A percentile compares a stretch with the other conserved stretches of the same genome.
These are phyloP conservation scores for Lasioglossum figueresi DNA, from an alignment of 2,888 invertebrate genomes.

Conservation along the genomic window DNA sequence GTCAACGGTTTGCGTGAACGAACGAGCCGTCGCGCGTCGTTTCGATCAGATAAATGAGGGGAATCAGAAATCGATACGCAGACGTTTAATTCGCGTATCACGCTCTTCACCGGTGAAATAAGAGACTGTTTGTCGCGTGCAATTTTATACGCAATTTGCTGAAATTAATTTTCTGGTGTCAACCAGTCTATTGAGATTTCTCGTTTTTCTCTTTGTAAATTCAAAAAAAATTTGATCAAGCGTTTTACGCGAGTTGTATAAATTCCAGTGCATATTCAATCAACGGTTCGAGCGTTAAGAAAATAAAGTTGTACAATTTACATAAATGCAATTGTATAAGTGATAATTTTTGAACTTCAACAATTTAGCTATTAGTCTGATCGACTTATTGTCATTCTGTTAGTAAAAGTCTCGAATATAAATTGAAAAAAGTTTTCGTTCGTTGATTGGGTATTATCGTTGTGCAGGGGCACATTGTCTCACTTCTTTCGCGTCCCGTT, in stretches of 20 bases:
- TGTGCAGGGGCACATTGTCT: background rate
- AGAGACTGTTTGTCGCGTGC: background rate
- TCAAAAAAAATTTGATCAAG: background rate
- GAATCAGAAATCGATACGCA: conserved; percentile 5
- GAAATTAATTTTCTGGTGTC: background rate
- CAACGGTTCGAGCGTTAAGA: too few species aligned
- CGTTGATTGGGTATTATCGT: background rate
- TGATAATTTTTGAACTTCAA: background rate
- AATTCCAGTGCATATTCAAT: too few species aligned
- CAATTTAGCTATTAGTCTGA: background rate
- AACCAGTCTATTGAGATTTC: background rate
- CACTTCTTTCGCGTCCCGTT: background rate
- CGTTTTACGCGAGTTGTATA: background rate
- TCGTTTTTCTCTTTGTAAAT: background rate
- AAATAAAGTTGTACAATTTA: background rate
- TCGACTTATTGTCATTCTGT: background rate
- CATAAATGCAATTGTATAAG: background rate
- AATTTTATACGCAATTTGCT: background rate
- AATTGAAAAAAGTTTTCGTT: background rate
- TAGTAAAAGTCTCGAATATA: background rate
- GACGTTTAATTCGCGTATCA: background rate
- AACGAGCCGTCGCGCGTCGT: background rate
- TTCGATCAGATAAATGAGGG: background rate
- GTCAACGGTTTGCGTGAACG: background rate
- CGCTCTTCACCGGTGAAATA: background rate